These are phyloP conservation scores for Lepus europaeus DNA, from an alignment of 2,113 vertebrate genomes.

Conservation along the genomic window DNA sequence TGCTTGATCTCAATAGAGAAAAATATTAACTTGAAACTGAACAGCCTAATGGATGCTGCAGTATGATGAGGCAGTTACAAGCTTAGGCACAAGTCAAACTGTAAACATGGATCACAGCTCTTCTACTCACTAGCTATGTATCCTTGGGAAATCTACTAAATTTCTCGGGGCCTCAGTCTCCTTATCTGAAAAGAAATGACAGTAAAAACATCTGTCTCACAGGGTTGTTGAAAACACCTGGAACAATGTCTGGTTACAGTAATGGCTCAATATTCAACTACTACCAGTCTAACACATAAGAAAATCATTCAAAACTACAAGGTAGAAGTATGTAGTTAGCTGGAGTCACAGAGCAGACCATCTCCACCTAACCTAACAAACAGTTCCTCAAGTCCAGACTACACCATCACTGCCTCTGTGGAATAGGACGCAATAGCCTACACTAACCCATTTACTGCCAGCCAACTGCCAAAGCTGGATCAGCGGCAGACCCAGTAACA, in stretches of 20 bases:
- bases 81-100: not conserved
- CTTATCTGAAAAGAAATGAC: not conserved
- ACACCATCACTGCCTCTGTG: not conserved
- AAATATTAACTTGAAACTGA: not conserved
- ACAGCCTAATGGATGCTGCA: not conserved
- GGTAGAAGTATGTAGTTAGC: not conserved
- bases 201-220: not conserved
- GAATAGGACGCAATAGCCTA: not conserved
- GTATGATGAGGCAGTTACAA: not conserved
- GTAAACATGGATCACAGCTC: not conserved
- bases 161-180: not conserved
- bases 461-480: not conserved
- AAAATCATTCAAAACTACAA: not conserved
- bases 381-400: not conserved
- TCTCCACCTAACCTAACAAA: not conserved
- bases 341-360: not conserved
- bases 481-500: not conserved
- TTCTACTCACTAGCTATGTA: not conserved
- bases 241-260: not conserved
- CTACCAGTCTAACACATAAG: not conserved
- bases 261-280: not conserved
- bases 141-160: not conserved
- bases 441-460: too few species aligned
- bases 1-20: not conserved
- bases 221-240: not conserved